Percentiles rank a stretch among this genome's conserved stretches.
phyloP scores from a whole-genome alignment of 2,888 invertebrate genomes.

The Drosophila longiperda region DNA sequence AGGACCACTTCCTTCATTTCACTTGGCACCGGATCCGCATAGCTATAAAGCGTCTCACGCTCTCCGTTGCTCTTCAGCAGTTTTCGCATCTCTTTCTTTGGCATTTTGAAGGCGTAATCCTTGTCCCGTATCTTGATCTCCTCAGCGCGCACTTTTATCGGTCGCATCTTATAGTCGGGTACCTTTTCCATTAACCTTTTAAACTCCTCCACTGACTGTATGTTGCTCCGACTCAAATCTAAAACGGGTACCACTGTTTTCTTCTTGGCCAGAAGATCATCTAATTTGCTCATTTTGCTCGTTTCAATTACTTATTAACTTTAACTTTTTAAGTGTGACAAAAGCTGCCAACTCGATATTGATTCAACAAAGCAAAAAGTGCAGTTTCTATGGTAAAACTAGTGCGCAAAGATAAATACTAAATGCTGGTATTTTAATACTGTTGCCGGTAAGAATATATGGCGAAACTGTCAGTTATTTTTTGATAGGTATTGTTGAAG shows the following conservation, averaged over 20 bases:
- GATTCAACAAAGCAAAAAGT: conserved; percentile 37
- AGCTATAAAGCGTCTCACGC: conserved; percentile 83
- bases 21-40: conserved; percentile 91
- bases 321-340: neutral
- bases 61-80: conserved; percentile 82
- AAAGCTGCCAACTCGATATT: conserved; percentile 18
- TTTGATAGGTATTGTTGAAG: neutral
- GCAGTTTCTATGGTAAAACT: conserved; percentile 28
- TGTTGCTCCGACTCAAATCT: conserved; percentile 92
- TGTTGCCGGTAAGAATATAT: neutral
- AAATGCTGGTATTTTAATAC: conserved; percentile 14
- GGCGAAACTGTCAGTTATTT: neutral
- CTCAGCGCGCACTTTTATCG: conserved; percentile 93
- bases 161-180: conserved; percentile 95
- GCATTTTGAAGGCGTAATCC: conserved; percentile 90
- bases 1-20: conserved; percentile 88
- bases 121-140: conserved; percentile 91
- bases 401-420: neutral
- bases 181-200: conserved; percentile 93
- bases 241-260: conserved; percentile 93
- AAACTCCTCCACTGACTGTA: conserved; percentile 93
- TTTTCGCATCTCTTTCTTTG: conserved; percentile 89
- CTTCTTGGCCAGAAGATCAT: conserved; percentile 93
- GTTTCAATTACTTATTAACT: neutral
- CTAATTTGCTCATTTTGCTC: conserved; percentile 88